Evolutionary conservation across 2,888 invertebrate genomes (phyloP).

Genomic region (Conistra vaccinii): DNA sequence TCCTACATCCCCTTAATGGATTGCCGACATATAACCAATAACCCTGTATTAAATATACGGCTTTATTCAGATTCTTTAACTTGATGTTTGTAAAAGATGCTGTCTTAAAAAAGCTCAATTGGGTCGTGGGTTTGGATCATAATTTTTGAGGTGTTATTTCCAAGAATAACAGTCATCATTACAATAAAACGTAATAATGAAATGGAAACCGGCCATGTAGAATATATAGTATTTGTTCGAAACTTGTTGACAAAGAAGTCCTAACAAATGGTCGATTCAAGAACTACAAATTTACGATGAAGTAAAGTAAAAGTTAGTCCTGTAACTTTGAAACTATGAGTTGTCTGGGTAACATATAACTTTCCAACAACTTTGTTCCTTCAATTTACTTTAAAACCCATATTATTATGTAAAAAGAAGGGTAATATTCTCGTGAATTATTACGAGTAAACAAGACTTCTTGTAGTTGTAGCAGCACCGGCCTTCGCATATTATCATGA

Average conservation of each 20-base stretch:
- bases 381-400: constrained; percentile 29
- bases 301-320: constrained; percentile 19
- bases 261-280: constrained; percentile 9
- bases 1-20: no score
- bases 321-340: constrained; percentile 28
- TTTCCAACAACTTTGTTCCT: constrained; percentile 21
- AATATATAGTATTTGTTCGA: constrained; percentile 2
- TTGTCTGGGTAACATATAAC: constrained; percentile 19
- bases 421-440: constrained; percentile 47
- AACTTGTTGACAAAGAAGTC: constrained; percentile 8
- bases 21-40: no score
- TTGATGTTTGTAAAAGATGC: not conserved
- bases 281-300: constrained; percentile 30
- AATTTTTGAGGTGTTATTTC: not conserved
- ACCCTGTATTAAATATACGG: not conserved
- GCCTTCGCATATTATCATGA: constrained; percentile 61
- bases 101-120: not conserved
- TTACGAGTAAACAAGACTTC: constrained; percentile 48
- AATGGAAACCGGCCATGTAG: not conserved
- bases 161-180: not conserved
- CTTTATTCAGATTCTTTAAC: not conserved
- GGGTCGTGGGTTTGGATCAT: no score
- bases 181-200: not conserved
- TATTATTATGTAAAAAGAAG: constrained; percentile 21
- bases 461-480: constrained; percentile 35